A percentile compares a stretch with the other conserved stretches of the same genome.
Evolutionary conservation across 1,140 invertebrate genomes (phyloP).

Genomic region (Magallana gigas): DNA sequence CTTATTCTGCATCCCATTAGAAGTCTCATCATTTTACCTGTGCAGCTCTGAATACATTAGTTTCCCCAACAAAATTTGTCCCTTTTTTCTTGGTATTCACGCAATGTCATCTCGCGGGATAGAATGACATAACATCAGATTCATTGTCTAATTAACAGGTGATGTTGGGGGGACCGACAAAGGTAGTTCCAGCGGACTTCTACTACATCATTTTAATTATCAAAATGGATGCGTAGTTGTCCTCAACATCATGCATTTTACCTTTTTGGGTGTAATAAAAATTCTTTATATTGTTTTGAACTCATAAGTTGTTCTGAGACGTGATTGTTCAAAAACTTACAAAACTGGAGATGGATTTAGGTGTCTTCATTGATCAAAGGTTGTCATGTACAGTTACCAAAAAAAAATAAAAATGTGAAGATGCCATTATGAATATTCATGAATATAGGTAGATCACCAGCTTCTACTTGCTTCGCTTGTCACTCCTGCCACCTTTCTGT

Average conservation of each 20-base stretch:
- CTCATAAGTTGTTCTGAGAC: neutral
- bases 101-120: neutral
- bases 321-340: slow-evolving; percentile 1
- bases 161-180: neutral
- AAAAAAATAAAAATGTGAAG: slow-evolving; percentile 22
- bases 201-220: slow-evolving; percentile 21
- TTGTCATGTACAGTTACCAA: slow-evolving; percentile 19
- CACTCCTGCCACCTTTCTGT: slow-evolving; percentile 9
- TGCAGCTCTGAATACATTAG: slow-evolving; percentile 32
- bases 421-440: slow-evolving; percentile 32
- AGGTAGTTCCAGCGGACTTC: neutral
- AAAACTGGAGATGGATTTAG: slow-evolving; percentile 17
- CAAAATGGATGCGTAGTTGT: neutral
- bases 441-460: neutral
- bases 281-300: neutral
- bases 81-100: slow-evolving; percentile 23
- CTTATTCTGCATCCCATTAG: slow-evolving; percentile 39
- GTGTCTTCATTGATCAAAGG: slow-evolving; percentile 33
- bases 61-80: slow-evolving; percentile 8
- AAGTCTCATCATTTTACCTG: slow-evolving; percentile 37
- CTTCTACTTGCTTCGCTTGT: neutral
- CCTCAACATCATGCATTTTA: slow-evolving; percentile 13
- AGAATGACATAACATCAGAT: slow-evolving; percentile 28
- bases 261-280: neutral
- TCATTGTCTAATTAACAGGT: slow-evolving; percentile 38